Conservation (phyloP, 2,888 invertebrate species). For the Micropterix aruncella region DNA sequence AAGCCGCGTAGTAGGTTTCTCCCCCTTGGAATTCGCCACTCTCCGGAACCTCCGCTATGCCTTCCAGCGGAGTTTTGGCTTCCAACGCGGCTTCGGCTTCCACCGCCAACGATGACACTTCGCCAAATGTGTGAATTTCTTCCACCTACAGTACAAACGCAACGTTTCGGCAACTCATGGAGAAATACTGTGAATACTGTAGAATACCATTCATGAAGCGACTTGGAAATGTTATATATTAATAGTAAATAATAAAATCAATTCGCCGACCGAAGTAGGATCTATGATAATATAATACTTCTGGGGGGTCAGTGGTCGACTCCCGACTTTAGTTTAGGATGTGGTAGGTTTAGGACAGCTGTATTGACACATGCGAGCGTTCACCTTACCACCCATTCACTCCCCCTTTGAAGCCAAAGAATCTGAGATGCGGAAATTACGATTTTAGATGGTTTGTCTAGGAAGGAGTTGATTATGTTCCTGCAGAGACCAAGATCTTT, state of each 20-base stretch:
- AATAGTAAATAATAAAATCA: constrained; percentile 2
- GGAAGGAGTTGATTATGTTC: too few relatives aligned
- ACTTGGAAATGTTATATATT: constrained; percentile 2
- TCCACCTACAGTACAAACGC: constrained; percentile 10
- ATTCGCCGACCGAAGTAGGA: too few relatives aligned
- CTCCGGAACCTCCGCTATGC: not conserved
- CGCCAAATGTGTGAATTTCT: constrained; percentile 19
- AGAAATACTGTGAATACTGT: constrained; percentile 12
- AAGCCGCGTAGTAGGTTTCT: constrained; percentile 79
- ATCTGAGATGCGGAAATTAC: too few relatives aligned
- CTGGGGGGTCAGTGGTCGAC: too few relatives aligned
- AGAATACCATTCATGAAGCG: constrained; percentile 14
- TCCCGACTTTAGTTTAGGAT: too few relatives aligned
- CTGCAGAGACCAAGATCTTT: too few relatives aligned
- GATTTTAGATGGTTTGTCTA: too few relatives aligned
- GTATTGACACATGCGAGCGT: too few relatives aligned
- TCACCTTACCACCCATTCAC: too few relatives aligned
- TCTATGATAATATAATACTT: too few relatives aligned
- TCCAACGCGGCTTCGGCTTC: not conserved
- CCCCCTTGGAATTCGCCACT: constrained; percentile 18
- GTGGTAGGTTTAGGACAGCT: too few relatives aligned
- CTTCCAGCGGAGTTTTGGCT: not conserved
- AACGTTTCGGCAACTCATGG: constrained; percentile 56
- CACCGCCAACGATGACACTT: constrained; percentile 1
- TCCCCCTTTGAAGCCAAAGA: too few relatives aligned